phyloP scores from a whole-genome alignment of 2,888 invertebrate species.

The Polydrusus pterygomalis region DNA sequence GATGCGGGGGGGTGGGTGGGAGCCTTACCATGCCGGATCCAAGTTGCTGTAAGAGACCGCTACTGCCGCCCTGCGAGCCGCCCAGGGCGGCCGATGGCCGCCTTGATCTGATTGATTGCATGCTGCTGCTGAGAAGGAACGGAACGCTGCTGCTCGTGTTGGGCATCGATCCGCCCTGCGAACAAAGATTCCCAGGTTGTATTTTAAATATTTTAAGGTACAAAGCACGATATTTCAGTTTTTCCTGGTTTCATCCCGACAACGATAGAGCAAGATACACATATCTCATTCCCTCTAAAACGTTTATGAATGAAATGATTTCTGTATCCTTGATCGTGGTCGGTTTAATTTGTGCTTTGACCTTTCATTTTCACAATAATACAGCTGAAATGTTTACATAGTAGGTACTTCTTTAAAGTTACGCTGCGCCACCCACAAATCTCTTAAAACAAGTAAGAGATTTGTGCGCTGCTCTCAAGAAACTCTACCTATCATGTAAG shows the following conservation, averaged over 20 bases:
- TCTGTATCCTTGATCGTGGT: too few relatives aligned
- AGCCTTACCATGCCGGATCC: constrained; percentile 96
- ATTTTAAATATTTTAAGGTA: not conserved
- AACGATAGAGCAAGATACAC: too few relatives aligned
- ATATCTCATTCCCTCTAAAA: too few relatives aligned
- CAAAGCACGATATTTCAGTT: not conserved
- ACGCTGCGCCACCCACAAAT: too few relatives aligned
- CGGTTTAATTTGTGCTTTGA: too few relatives aligned
- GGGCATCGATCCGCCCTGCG: constrained; percentile 91
- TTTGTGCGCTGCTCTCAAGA: too few relatives aligned
- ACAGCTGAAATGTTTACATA: not conserved
- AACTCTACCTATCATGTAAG: not conserved
- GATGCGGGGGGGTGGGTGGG: constrained; percentile 60
- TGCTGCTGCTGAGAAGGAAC: constrained; percentile 86
- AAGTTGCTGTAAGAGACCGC: constrained; percentile 86
- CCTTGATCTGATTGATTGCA: constrained; percentile 84
- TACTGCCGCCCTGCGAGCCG: constrained; percentile 51
- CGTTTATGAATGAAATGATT: too few relatives aligned
- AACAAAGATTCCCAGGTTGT: not conserved
- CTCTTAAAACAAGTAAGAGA: too few relatives aligned
- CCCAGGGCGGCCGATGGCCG: constrained; percentile 84
- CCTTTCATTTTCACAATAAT: not conserved
- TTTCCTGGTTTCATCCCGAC: not conserved
- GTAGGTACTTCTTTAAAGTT: not conserved
- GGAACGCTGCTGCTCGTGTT: constrained; percentile 93